Percentiles rank a stretch among this genome's conserved stretches.
Evolutionary conservation across 2,888 invertebrate genomes (phyloP).

Genomic region (Pterobdella sp.): DNA sequence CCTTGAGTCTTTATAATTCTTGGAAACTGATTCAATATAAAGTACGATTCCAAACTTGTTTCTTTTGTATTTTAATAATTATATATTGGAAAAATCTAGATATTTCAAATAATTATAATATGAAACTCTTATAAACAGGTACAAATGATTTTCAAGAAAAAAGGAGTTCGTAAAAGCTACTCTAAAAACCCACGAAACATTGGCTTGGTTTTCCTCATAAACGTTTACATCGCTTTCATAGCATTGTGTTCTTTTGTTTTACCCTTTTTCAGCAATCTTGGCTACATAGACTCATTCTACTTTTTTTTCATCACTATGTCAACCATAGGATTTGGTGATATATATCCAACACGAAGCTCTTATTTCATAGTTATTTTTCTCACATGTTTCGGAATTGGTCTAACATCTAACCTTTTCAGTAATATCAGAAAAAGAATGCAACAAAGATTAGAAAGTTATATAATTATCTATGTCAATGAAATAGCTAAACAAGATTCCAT

Average conservation of each 20-base stretch:
- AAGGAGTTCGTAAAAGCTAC: neutral
- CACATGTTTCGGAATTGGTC: slow-evolving; percentile 14
- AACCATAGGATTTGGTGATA: slow-evolving; percentile 20
- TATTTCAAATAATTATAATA: no score
- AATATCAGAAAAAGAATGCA: slow-evolving; percentile 12
- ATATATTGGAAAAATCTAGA: no score
- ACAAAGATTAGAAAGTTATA: neutral
- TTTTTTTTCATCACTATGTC: slow-evolving; percentile 20
- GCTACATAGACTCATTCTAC: slow-evolving; percentile 13
- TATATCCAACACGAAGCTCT: slow-evolving; percentile 5
- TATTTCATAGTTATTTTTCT: neutral
- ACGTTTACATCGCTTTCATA: slow-evolving; percentile 8
- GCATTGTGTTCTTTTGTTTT: neutral
- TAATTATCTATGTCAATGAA: slow-evolving; percentile 2
- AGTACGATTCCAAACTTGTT: no score
- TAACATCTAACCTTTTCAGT: slow-evolving; percentile 10
- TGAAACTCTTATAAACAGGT: neutral
- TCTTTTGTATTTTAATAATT: no score
- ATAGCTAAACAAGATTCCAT: neutral
- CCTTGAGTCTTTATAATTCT: neutral
- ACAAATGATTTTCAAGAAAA: neutral
- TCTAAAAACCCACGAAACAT: slow-evolving; percentile 8
- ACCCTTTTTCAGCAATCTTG: slow-evolving; percentile 2
- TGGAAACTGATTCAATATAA: neutral
- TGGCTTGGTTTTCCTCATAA: neutral